Evolutionary conservation across 2,113 vertebrate species (phyloP).

Genomic region (Lota lota): DNA sequence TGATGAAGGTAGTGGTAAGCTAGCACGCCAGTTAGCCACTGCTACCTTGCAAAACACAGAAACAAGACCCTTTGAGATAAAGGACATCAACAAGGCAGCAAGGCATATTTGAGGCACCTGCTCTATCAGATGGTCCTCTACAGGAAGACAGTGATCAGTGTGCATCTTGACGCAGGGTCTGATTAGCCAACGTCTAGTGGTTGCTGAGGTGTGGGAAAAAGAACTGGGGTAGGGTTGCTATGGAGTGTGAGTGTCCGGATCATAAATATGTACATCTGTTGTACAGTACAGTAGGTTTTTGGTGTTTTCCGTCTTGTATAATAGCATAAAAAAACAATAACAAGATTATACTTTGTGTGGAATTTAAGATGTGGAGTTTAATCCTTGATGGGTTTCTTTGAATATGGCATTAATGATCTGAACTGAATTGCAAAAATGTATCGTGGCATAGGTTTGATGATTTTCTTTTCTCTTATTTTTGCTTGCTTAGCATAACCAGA

Average conservation of each 20-base stretch:
- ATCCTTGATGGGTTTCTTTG: conserved; percentile 15
- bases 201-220: conserved; percentile 12
- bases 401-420: conserved; percentile 16
- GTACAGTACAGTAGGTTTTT: conserved; percentile 7
- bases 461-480: conserved; percentile 4
- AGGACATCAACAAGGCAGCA: conserved; percentile 5
- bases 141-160: conserved; percentile 5
- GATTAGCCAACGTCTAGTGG: conserved; percentile 1
- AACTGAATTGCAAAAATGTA: conserved; percentile 12
- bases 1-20: too few relatives aligned
- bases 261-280: conserved; percentile 6
- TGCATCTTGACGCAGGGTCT: neutral
- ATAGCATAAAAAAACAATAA: neutral
- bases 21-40: too few relatives aligned
- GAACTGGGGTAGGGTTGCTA: conserved; percentile 17
- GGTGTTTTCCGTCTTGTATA: conserved; percentile 25
- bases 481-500: conserved; percentile 1
- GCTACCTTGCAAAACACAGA: too few relatives aligned
- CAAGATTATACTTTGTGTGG: neutral
- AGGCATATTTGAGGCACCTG: conserved; percentile 21
- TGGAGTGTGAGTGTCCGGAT: conserved; percentile 4
- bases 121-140: conserved; percentile 15
- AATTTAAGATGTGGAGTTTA: conserved; percentile 20
- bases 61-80: neutral
- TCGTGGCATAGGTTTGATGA: conserved; percentile 16